Percentiles rank a stretch among this genome's conserved stretches.
Conservation (phyloP, 2,113 vertebrate species). For the Rhea pennata region DNA sequence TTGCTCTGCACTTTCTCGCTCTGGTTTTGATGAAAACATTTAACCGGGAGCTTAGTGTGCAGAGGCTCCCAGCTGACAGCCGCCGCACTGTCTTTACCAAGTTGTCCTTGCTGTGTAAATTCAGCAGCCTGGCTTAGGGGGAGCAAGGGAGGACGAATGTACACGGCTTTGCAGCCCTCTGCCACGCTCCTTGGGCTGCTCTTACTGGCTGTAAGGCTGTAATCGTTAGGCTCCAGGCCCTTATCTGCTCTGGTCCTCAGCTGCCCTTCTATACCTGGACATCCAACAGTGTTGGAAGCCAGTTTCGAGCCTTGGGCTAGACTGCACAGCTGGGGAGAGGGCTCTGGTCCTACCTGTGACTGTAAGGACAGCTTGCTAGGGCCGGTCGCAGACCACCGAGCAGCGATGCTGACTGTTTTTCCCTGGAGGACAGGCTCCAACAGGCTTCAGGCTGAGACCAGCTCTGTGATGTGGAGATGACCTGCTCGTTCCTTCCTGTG, state of each 20-base stretch:
- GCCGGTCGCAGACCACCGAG: neutral
- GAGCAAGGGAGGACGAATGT: neutral
- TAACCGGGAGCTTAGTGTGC: slow-evolving; percentile 56
- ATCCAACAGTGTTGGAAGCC: neutral
- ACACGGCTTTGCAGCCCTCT: neutral
- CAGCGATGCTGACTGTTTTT: neutral
- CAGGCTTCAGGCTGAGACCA: neutral
- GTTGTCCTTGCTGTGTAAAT: slow-evolving; percentile 38
- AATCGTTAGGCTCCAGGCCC: neutral
- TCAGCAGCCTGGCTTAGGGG: neutral
- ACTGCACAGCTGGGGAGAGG: neutral
- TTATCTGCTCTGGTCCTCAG: neutral
- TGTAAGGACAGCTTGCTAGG: neutral
- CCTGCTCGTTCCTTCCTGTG: neutral
- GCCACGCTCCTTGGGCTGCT: neutral
- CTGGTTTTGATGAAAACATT: slow-evolving; percentile 73
- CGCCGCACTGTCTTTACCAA: neutral
- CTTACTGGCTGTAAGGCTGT: rapidly evolving
- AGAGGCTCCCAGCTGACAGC: slow-evolving; percentile 60
- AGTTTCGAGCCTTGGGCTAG: neutral
- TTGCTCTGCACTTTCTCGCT: slow-evolving; percentile 66
- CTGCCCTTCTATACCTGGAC: neutral
- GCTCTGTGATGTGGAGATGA: neutral
- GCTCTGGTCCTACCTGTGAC: neutral
- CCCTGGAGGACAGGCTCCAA: neutral